Conservation (phyloP, 2,113 vertebrate genomes). For the Athene cunicularia region DNA sequence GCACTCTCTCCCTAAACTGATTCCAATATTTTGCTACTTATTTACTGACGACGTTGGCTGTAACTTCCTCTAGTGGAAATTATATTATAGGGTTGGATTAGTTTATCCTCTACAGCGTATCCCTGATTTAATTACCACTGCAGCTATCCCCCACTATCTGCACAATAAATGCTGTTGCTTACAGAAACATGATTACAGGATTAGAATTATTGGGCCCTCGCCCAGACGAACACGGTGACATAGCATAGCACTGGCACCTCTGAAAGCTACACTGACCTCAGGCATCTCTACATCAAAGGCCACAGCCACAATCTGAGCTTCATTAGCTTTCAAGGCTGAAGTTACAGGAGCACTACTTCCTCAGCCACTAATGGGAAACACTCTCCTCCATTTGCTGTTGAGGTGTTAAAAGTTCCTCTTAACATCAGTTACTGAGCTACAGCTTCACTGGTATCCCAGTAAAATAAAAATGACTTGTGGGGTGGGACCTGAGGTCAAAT, state of each 20-base stretch:
- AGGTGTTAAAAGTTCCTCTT: conserved; percentile 71
- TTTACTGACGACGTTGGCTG: background rate
- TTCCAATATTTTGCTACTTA: background rate
- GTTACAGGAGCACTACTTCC: conserved; percentile 70
- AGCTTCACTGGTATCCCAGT: conserved; percentile 16
- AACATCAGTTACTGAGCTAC: conserved; percentile 51
- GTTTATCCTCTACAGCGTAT: background rate
- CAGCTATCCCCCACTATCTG: conserved; percentile 26
- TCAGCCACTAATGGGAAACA: conserved; percentile 70
- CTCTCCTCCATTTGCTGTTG: conserved; percentile 65
- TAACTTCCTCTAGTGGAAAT: conserved; percentile 9
- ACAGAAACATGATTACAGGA: conserved; percentile 67
- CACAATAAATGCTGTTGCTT: conserved; percentile 54
- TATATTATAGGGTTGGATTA: background rate
- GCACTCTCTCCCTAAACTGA: background rate
- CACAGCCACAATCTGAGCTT: conserved; percentile 65
- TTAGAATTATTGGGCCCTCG: conserved; percentile 60
- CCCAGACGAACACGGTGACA: conserved; percentile 50
- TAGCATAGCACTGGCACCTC: conserved; percentile 61
- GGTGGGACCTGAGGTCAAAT: conserved; percentile 11
- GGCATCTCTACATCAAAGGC: conserved; percentile 71
- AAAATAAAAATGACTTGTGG: conserved; percentile 63
- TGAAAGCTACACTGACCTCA: conserved; percentile 61
- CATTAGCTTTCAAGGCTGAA: conserved; percentile 67
- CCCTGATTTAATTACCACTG: background rate